Base-by-base conservation (phyloP, 2,113 vertebrate species). In the Saguinus imperator region DNA sequence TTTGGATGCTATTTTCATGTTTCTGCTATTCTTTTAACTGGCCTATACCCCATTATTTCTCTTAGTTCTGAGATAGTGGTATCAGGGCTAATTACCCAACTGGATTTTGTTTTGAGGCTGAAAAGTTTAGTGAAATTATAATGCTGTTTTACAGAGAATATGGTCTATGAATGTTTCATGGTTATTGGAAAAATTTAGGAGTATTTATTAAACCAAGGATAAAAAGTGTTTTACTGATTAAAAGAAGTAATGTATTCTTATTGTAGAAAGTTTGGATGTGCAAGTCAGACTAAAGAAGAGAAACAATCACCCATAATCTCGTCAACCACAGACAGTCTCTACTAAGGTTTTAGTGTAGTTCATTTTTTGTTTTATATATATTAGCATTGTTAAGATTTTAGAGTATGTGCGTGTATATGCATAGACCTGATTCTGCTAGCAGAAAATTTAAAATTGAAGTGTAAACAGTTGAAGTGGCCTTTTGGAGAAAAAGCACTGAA, bases 1-100 rank as follows among this genome's bases (percentile, higher is more conserved):
- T 96, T 94, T 96, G 45, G 48, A 20, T 90, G 37, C 50, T 79
- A 5, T 96, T 91, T 95, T 93, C 68, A 89, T 18, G 64, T 66
- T 90, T 88, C 90, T 68, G 5, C 87, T 72, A 11, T 48, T 89
- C 27, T 89, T 70, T 58, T 70, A 89, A 80, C 32, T 89, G 43
- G 23, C 27, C 40, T 43, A 5, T 64, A 10, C 9, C 16, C 73
- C 64, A 35, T 85, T 76, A 43, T 91, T 95, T 94, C 70, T 94
- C 8, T 88, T 81, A 50, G 37, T 89, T 93, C 45, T 90, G 64
- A 84, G n/a, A 43, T 18, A 2, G n/a, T 89, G 29, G 21, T n/a
- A n/a, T 57, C 43, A 52, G 58, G 68, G 48, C 9, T 37, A 3
- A 83, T 94, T 55, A 57, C 40, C 37, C 29, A 84, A n/a, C 21